These are phyloP conservation scores for Megaceryle alcyon DNA, from an alignment of 2,797 vertebrate genomes.

Conservation along the genomic window DNA sequence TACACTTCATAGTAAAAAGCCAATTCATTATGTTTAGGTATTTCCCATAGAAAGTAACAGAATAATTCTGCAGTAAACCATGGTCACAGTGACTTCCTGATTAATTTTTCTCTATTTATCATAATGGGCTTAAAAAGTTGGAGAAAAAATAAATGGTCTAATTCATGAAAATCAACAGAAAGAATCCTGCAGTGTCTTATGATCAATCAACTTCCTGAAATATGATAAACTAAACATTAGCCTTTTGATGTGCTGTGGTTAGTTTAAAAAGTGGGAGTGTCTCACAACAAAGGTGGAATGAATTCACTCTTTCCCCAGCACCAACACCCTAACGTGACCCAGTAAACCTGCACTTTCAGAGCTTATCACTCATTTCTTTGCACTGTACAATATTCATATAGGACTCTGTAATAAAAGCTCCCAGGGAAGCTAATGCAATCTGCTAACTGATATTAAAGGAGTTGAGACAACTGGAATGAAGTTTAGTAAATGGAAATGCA, in stretches of 20 bases:
- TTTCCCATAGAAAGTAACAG: neutral
- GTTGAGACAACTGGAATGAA: neutral
- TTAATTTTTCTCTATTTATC: neutral
- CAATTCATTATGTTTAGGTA: neutral
- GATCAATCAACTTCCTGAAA: neutral
- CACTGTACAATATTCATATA: neutral
- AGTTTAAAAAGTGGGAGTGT: neutral
- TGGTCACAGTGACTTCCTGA: neutral
- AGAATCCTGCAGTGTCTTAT: neutral
- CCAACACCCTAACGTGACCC: neutral
- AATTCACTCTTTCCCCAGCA: neutral
- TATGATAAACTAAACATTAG: neutral
- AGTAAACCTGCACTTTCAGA: neutral
- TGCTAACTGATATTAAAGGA: neutral
- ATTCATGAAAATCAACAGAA: neutral
- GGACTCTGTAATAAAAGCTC: neutral
- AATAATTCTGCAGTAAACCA: neutral
- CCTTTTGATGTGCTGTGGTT: neutral
- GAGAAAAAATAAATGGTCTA: neutral
- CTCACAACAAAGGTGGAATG: neutral
- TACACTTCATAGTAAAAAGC: neutral
- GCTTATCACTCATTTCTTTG: neutral
- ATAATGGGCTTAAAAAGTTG: neutral
- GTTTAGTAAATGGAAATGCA: neutral
- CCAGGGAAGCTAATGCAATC: neutral